Evolutionary conservation across 2,888 invertebrate genomes (phyloP), one percentile per base, ranked within the genome.

Genomic region (Xanthia togata): DNA sequence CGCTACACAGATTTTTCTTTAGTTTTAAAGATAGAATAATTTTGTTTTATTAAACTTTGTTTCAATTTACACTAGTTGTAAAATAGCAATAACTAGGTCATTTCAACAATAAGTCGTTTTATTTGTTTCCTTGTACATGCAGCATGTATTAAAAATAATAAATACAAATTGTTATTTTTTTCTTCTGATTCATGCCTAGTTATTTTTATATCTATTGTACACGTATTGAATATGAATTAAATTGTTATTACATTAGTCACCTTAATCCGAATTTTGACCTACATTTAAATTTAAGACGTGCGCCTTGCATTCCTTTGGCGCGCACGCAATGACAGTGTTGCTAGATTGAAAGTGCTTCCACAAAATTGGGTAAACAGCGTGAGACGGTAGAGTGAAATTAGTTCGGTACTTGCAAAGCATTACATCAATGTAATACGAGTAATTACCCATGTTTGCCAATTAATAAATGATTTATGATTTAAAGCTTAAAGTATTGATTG

Each of bases 251-350:
- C 63, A 86, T 89, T 87, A 86, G 88, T 86, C 89, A 89, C 78
- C 72, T 78, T 83, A 83, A 86, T 84, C 82, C 72, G 76, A 78
- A 85, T 85, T 86, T 74, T 73, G 87, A 88, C 89, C 90, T 82
- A 90, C 87, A 89, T 89, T 78, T n/a, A 75, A 83, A 78, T 76
- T 85, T 84, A 23, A 62, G 76, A 79, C 76, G 73, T 76, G 85
- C 31, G 71, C 67, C 60, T 80, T 76, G 70, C 83, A 88, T 87
- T 88, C 83, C 71, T 82, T 55, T 26, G 59, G 35, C 73, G 84
- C 50, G 69, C 81, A 82, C 79, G 82, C 77, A 81, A 70, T 53
- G 31, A 9, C 0, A 47, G 70, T 79, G 82, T 87, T 88, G 78
- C 82, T 57, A 74, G 60, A 38, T 0, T 50, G 26, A 31, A 53